phyloP scores from a whole-genome alignment of 2,113 vertebrate species.

The Heptranchias perlo region DNA sequence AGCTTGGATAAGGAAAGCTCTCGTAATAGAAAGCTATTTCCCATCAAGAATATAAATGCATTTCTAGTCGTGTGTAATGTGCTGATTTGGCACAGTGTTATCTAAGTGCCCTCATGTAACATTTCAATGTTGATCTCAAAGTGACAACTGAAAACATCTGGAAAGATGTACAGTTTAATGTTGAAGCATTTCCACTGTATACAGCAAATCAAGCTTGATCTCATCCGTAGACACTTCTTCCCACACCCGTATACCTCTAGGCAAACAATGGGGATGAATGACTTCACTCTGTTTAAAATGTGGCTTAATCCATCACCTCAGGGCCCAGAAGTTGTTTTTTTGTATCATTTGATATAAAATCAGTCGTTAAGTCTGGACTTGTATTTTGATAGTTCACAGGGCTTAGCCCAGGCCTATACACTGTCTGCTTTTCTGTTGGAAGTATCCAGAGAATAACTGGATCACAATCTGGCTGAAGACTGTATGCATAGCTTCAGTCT shows the following conservation, averaged over 20 bases:
- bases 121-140: slow-evolving; percentile 15
- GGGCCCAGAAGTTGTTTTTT: background rate
- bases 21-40: background rate
- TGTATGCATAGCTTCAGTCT: background rate
- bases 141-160: background rate
- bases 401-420: background rate
- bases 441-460: background rate
- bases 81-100: slow-evolving; percentile 16
- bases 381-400: background rate
- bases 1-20: background rate
- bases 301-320: slow-evolving; percentile 17
- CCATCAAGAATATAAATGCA: background rate
- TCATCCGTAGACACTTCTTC: slow-evolving; percentile 10
- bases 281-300: slow-evolving; percentile 9
- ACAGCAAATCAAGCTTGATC: background rate
- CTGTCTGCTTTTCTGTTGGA: background rate
- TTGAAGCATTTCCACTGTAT: background rate
- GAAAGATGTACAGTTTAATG: background rate
- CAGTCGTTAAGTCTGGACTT: background rate
- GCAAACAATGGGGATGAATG: background rate
- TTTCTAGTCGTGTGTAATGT: background rate
- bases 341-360: slow-evolving; percentile 26
- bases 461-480: slow-evolving; percentile 2
- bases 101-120: background rate
- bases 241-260: background rate